Evolutionary conservation across 1,140 invertebrate species (phyloP).

Genomic region (Hirudo medicinalis): DNA sequence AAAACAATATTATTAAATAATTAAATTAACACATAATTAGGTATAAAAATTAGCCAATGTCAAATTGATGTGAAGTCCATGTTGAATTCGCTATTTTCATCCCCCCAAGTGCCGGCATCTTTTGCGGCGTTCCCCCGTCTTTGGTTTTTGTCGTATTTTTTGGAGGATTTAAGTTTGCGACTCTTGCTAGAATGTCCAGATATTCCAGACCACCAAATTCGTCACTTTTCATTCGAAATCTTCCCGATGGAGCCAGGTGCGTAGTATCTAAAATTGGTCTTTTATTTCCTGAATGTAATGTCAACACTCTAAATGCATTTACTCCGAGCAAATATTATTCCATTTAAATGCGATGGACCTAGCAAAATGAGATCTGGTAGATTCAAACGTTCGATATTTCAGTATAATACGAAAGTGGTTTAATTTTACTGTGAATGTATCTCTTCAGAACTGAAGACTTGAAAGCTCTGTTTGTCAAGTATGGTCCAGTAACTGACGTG

Average conservation of each 20-base stretch:
- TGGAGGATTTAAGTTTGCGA: background rate
- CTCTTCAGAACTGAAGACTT: slow-evolving; percentile 29
- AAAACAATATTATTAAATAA: background rate
- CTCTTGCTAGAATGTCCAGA: slow-evolving; percentile 23
- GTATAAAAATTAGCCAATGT: background rate
- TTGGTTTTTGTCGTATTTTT: background rate
- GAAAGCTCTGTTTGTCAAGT: slow-evolving; percentile 43
- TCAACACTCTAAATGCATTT: background rate
- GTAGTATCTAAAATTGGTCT: background rate
- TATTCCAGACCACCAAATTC: slow-evolving; percentile 31
- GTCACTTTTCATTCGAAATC: slow-evolving; percentile 31
- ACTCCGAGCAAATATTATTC: background rate
- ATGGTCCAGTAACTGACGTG: slow-evolving; percentile 44
- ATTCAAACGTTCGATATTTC: background rate
- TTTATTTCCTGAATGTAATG: background rate
- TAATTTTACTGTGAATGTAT: background rate
- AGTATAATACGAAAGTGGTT: background rate
- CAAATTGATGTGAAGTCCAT: background rate
- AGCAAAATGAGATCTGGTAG: background rate
- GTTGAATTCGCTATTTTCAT: background rate
- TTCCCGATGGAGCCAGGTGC: slow-evolving; percentile 29
- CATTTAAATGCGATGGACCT: background rate
- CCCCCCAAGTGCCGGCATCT: background rate
- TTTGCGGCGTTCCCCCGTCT: background rate
- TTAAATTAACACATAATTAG: background rate